Conservation (phyloP, 2,797 vertebrate genomes). For the Clarias fuscus region DNA sequence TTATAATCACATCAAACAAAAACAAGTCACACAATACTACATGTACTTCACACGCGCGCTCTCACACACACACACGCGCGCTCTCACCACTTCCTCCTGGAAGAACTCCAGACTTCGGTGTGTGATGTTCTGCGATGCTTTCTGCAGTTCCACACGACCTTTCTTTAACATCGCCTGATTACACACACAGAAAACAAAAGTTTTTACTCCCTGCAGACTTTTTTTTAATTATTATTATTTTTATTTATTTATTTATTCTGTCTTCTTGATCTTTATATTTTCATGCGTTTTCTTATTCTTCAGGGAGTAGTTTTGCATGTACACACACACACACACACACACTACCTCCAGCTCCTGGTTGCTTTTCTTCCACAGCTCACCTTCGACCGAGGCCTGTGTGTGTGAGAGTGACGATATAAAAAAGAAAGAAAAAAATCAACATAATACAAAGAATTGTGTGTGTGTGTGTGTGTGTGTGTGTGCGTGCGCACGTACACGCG, state of each 20-base stretch:
- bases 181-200: not conserved
- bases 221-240: not conserved
- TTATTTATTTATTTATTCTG: not conserved
- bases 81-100: conserved; percentile 13
- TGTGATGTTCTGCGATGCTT: conserved; percentile 1
- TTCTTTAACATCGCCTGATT: conserved; percentile 2
- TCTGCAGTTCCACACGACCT: conserved; percentile 23
- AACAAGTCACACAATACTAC: not conserved
- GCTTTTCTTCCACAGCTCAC: conserved; percentile 50
- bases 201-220: not conserved
- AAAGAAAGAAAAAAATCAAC: conserved; percentile 39
- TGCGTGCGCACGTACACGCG: not conserved
- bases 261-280: not conserved
- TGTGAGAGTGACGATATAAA: no score
- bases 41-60: not conserved
- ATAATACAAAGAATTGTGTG: not conserved
- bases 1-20: not conserved
- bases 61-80: not conserved
- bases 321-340: not conserved
- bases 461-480: not conserved
- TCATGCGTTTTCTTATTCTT: not conserved
- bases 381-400: conserved; percentile 33
- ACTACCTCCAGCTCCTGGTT: conserved; percentile 69
- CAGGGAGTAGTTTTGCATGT: not conserved
- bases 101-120: not conserved